These are phyloP conservation scores for Pangasius larnaudii DNA, from an alignment of 2,797 vertebrate species.

Conservation along the genomic window DNA sequence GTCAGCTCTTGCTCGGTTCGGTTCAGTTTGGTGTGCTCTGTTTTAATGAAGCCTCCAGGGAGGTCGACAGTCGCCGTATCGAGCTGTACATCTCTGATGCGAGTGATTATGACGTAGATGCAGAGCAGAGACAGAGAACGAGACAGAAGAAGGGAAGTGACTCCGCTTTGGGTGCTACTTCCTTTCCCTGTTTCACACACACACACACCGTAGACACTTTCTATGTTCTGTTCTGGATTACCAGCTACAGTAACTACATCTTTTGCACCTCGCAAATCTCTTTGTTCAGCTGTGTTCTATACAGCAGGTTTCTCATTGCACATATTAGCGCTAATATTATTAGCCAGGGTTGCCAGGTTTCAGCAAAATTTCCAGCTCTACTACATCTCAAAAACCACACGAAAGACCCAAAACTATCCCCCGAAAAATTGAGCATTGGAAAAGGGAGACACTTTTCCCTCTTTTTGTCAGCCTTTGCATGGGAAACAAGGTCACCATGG, in stretches of 20 bases:
- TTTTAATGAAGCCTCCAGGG: constrained; percentile 85
- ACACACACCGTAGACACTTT: constrained; percentile 4
- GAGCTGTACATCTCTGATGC: constrained; percentile 79
- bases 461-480: neutral
- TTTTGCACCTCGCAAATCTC: neutral
- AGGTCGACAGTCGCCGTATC: constrained; percentile 81
- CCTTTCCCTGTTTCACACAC: neutral
- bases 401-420: neutral
- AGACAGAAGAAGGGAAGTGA: constrained; percentile 64
- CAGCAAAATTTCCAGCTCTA: neutral
- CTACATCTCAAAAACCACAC: neutral
- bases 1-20: constrained; percentile 75
- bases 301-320: neutral
- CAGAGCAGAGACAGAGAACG: constrained; percentile 63
- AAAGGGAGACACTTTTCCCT: neutral
- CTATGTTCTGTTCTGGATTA: neutral
- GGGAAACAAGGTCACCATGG: neutral
- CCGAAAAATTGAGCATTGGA: neutral
- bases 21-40: constrained; percentile 72
- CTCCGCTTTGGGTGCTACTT: neutral
- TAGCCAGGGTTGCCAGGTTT: constrained; percentile 1
- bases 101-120: constrained; percentile 83
- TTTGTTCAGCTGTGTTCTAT: neutral
- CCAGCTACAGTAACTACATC: constrained; percentile 3
- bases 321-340: neutral